A percentile compares a stretch with the other conserved stretches of the same genome.
Conservation (phyloP, 2,797 vertebrate species). For the Thunnus albacares region DNA sequence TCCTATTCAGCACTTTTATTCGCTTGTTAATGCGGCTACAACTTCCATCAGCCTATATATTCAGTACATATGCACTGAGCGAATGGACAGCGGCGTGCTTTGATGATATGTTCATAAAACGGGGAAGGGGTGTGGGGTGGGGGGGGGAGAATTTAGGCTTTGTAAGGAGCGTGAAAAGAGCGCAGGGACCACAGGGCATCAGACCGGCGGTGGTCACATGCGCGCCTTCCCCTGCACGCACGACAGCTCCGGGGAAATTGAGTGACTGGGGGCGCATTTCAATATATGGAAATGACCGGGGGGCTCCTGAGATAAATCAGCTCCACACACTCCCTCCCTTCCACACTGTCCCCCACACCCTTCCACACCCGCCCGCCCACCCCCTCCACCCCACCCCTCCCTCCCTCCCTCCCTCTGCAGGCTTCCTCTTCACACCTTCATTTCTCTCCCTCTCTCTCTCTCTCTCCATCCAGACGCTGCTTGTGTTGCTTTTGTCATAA, state of each 20-base stretch:
- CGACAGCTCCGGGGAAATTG: slow-evolving; percentile 89
- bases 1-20: slow-evolving; percentile 66
- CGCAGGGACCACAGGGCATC: slow-evolving; percentile 41
- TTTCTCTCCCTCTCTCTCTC: slow-evolving; percentile 34
- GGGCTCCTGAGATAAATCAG: slow-evolving; percentile 90
- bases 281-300: slow-evolving; percentile 91
- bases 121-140: neutral
- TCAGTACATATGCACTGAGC: neutral
- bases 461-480: slow-evolving; percentile 34
- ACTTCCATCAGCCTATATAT: slow-evolving; percentile 28
- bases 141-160: slow-evolving; percentile 1
- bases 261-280: slow-evolving; percentile 90
- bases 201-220: slow-evolving; percentile 82
- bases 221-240: slow-evolving; percentile 81
- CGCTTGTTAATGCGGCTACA: slow-evolving; percentile 32
- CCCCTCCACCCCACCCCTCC: slow-evolving; percentile 7
- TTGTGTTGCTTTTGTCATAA: slow-evolving; percentile 54
- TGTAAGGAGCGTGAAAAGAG: slow-evolving; percentile 38
- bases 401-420: neutral
- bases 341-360: neutral
- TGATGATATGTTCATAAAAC: slow-evolving; percentile 31
- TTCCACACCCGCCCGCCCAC: slow-evolving; percentile 64
- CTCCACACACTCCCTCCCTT: slow-evolving; percentile 73
- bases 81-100: slow-evolving; percentile 33
- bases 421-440: slow-evolving; percentile 53